phyloP scores from a whole-genome alignment of 1,140 invertebrate species.

The Drepana arcuata region DNA sequence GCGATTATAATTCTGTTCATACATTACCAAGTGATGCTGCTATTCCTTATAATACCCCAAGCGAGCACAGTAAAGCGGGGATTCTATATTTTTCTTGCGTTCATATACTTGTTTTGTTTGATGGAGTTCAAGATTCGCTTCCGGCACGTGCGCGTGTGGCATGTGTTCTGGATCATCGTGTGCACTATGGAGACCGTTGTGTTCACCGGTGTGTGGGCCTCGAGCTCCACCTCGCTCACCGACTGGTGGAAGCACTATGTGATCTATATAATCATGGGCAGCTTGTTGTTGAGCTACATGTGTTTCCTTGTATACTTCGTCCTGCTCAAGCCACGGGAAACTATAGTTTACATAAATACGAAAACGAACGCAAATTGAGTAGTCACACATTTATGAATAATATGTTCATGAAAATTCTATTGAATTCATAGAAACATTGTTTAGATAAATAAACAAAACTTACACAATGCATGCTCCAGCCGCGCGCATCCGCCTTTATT shows the following conservation, averaged over 20 bases:
- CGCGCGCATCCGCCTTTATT: constrained; percentile 7
- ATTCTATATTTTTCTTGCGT: constrained; percentile 78
- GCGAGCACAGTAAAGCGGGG: constrained; percentile 66
- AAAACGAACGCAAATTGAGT: constrained; percentile 11
- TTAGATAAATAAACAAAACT: no score
- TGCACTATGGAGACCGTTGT: constrained; percentile 77
- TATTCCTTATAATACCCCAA: constrained; percentile 74
- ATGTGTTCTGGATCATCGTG: constrained; percentile 76
- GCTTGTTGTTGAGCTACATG: constrained; percentile 61
- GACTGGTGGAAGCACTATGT: constrained; percentile 75
- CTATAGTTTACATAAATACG: constrained; percentile 51
- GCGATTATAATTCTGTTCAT: constrained; percentile 72
- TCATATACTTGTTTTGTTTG: constrained; percentile 80
- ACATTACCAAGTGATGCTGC: constrained; percentile 75
- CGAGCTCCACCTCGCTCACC: constrained; percentile 71
- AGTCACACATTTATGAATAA: background rate
- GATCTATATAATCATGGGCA: constrained; percentile 67
- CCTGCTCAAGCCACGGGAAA: constrained; percentile 71
- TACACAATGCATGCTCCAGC: no score
- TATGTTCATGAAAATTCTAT: constrained; percentile 4
- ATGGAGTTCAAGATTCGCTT: constrained; percentile 85
- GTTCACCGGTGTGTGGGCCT: constrained; percentile 78
- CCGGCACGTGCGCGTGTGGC: constrained; percentile 77
- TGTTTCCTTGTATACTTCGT: constrained; percentile 72
- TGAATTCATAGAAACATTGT: constrained; percentile 4